Evolutionary conservation across 2,797 vertebrate genomes (phyloP).

Genomic region (Malacoctenus gilli): DNA sequence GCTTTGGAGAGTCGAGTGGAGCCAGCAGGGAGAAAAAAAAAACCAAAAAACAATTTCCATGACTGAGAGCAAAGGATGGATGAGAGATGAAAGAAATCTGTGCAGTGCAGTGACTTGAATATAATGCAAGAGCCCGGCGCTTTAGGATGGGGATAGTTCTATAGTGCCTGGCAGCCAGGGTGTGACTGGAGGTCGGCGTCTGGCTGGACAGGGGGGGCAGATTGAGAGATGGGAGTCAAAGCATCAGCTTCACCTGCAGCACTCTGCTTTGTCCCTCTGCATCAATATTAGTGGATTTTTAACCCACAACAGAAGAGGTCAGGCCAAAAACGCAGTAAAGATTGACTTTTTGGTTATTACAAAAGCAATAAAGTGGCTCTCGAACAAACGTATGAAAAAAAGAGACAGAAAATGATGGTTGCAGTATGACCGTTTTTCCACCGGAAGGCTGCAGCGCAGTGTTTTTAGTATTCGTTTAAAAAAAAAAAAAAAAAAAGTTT

Average conservation of each 20-base stretch:
- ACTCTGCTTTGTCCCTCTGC: background rate
- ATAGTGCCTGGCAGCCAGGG: conserved; percentile 11
- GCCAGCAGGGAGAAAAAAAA: no score
- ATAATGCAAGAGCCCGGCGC: conserved; percentile 1
- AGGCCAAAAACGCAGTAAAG: no score
- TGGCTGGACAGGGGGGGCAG: conserved; percentile 24
- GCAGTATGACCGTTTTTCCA: no score
- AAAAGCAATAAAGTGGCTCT: no score
- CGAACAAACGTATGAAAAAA: no score
- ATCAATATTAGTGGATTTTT: background rate
- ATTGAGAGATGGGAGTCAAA: conserved; percentile 43
- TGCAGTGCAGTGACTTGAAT: conserved; percentile 14
- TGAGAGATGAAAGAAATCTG: conserved; percentile 5
- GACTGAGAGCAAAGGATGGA: conserved; percentile 6
- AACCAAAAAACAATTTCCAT: conserved; percentile 10
- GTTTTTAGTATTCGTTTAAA: no score
- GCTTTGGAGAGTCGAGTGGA: background rate
- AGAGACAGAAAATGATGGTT: no score
- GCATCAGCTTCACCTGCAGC: conserved; percentile 22
- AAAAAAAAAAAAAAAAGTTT: no score
- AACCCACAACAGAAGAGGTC: no score
- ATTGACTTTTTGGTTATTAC: no score
- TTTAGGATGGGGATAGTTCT: conserved; percentile 7
- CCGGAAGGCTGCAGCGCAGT: no score
- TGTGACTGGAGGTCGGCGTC: conserved; percentile 11